phyloP scores from a whole-genome alignment of 2,797 vertebrate genomes.

The Fratercula arctica region DNA sequence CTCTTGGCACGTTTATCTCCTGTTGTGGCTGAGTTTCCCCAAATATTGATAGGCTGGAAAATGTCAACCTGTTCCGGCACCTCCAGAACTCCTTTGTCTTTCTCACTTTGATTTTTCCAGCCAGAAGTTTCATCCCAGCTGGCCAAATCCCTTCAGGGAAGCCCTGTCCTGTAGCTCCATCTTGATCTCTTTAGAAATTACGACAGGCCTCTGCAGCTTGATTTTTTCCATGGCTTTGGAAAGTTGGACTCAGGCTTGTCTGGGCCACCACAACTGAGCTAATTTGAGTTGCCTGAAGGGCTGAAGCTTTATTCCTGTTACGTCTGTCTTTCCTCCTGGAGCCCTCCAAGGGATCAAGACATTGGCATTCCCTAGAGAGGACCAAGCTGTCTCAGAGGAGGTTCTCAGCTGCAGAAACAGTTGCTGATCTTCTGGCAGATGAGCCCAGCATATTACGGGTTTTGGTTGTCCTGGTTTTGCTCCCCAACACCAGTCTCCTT shows the following conservation, averaged over 20 bases:
- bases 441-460: rapidly evolving
- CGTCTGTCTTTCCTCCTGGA: neutral
- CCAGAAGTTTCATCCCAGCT: neutral
- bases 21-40: neutral
- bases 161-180: neutral
- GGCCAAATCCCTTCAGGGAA: neutral
- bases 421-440: neutral
- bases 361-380: neutral
- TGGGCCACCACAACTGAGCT: neutral
- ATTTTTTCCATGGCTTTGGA: neutral
- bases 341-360: neutral
- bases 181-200: neutral
- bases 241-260: neutral
- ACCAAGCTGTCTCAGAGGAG: neutral
- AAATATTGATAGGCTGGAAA: neutral
- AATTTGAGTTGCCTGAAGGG: neutral
- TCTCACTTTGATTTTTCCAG: neutral
- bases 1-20: neutral
- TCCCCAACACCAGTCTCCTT: neutral
- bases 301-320: neutral
- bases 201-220: neutral
- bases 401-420: neutral
- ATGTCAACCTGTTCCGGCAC: neutral
- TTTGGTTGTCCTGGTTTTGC: neutral
- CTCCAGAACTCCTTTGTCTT: neutral